Base-by-base conservation (phyloP, 53 echinoderm and acorn worm species). In the Actinopyga echinites region DNA sequence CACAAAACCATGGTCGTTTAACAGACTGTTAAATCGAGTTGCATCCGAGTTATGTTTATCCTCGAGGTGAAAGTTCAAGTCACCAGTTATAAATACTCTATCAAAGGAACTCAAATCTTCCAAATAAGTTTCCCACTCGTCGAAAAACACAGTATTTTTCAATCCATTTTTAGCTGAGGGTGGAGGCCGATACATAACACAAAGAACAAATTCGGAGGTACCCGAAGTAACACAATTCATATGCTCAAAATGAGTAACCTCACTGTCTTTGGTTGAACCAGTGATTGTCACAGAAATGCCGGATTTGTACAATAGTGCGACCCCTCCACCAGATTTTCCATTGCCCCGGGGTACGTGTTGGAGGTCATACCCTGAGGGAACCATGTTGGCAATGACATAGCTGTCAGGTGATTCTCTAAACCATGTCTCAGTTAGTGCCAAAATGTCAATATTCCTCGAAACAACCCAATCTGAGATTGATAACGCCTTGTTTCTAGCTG, bases 201-300 rank as follows among this genome's bases (percentile, higher is more conserved):
- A 37, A 6, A 83, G 25, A 2, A 30, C 26, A 28, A 83, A 66
- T 24, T 65, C 25, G 17, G 32, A 64, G 43, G 29, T 26, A 24
- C 49, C 42, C 24, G 28, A 42, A 66, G 30, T 53, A 21, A 83
- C 40, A 32, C 77, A 85, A 30, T 85, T 63, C 33, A 74, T 84
- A 49, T 68, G 65, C 44, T 84, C 85, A 84, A 84, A 84, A 55
- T 84, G 85, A 69, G 71, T 54, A 74, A 84, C 43, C 17, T 8
- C 20, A 32, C 4, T 74, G 57, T 84, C 54, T n/a, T 55, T 22
- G 4, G 58, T 30, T 19, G 86, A 79, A 40, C 75, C 42, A 17
- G 30, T 61, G 35, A 75, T 17, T 54, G 73, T 53, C 23, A 56
- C 57, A 34, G 71, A 33, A 30, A 84, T 55, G 4, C 73, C 69